phyloP scores from a whole-genome alignment of 2,888 invertebrate genomes.

The Xestoiulus laeticollis region DNA sequence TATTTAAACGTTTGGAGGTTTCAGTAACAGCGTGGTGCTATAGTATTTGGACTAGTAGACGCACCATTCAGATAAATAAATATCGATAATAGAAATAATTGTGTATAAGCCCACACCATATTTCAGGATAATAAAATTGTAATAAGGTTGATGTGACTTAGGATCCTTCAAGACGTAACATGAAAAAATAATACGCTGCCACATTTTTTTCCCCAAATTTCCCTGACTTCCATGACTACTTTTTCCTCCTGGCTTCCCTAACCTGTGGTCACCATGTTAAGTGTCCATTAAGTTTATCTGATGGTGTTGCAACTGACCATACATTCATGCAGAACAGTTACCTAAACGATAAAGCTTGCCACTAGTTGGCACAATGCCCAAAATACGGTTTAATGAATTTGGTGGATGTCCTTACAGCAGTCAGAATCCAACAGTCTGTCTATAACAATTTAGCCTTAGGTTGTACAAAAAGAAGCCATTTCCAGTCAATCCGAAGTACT shows the following conservation, averaged over 20 bases:
- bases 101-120: too few relatives aligned
- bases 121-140: not conserved
- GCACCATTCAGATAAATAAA: not conserved
- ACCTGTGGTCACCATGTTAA: too few relatives aligned
- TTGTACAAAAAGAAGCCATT: slow-evolving; percentile 15
- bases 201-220: too few relatives aligned
- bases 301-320: not conserved
- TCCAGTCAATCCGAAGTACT: slow-evolving; percentile 35
- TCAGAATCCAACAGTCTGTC: slow-evolving; percentile 17
- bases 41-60: not conserved
- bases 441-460: slow-evolving; percentile 28
- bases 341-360: not conserved
- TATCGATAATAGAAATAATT: not conserved
- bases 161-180: too few relatives aligned
- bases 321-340: not conserved
- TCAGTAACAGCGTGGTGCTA: not conserved
- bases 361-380: not conserved
- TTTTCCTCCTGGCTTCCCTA: too few relatives aligned
- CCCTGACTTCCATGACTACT: too few relatives aligned
- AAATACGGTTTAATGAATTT: not conserved
- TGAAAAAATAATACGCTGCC: too few relatives aligned
- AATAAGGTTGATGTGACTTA: too few relatives aligned
- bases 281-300: not conserved
- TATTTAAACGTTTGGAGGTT: not conserved
- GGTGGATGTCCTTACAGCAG: not conserved